These are phyloP conservation scores for Nasonia vitripennis DNA, from an alignment of 1,140 invertebrate species.

Conservation along the genomic window DNA sequence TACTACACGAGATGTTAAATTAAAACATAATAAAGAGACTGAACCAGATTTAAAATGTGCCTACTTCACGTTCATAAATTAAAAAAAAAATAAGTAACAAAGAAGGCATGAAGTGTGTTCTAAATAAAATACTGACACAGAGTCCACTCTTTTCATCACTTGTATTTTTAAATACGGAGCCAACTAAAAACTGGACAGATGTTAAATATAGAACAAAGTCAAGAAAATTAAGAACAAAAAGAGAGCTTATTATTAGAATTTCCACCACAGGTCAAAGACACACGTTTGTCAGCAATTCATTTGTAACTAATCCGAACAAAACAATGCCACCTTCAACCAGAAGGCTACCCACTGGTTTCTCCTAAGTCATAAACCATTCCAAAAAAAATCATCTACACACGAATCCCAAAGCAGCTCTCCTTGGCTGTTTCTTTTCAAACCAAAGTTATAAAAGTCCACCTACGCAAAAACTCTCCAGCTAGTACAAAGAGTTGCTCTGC, in stretches of 20 bases:
- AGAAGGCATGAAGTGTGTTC: not conserved
- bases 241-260: not conserved
- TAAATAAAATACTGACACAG: not conserved
- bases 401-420: not conserved
- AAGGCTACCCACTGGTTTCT: not conserved
- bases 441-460: not conserved
- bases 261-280: not conserved
- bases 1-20: slow-evolving; percentile 14
- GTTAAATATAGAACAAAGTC: slow-evolving; percentile 1
- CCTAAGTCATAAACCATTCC: not conserved
- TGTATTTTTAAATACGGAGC: not conserved
- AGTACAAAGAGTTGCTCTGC: not conserved
- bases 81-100: not conserved
- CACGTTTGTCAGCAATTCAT: not conserved
- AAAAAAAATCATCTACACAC: not conserved
- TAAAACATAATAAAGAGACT: not conserved
- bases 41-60: not conserved
- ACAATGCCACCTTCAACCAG: not conserved
- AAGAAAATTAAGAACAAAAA: slow-evolving; percentile 5
- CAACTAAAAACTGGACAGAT: not conserved
- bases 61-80: not conserved
- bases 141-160: not conserved
- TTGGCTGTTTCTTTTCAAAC: not conserved
- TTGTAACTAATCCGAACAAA: not conserved
- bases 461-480: not conserved